Conservation (phyloP, 2,113 vertebrate genomes). For the Motacilla tschutschensis region DNA sequence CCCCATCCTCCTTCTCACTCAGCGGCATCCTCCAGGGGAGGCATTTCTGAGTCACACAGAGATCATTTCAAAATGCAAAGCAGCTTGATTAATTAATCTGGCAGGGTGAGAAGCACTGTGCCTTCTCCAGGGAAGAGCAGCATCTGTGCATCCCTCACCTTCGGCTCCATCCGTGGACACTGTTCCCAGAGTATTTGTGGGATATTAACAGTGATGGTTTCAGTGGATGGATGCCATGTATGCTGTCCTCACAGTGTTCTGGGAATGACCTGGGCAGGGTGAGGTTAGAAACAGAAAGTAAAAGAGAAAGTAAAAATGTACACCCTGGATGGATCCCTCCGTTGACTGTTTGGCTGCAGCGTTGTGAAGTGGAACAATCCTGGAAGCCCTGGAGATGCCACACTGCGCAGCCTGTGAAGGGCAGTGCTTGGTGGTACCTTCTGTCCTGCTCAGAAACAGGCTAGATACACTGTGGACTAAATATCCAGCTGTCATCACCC, state of each 20-base stretch:
- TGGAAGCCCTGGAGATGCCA: neutral
- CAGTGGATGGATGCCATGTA: fast-evolving
- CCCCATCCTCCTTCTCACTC: neutral
- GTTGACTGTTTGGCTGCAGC: neutral
- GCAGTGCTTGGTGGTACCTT: neutral
- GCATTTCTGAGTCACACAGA: neutral
- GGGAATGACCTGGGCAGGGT: neutral
- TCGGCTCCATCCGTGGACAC: fast-evolving
- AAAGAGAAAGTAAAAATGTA: neutral
- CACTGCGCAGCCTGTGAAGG: neutral
- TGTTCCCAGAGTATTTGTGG: neutral
- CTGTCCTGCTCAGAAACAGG: neutral
- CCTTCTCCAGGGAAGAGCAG: neutral
- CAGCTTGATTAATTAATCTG: neutral
- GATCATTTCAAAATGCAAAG: neutral
- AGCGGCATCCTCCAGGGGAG: neutral
- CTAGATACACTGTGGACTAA: fast-evolving
- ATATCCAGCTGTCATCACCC: too few species aligned
- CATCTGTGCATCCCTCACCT: neutral
- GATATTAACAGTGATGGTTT: neutral
- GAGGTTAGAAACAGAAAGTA: neutral
- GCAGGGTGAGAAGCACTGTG: neutral
- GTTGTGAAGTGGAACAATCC: neutral
- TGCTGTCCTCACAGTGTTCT: neutral
- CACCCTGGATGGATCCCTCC: neutral